Percentiles rank a stretch among this genome's conserved stretches.
These are phyloP conservation scores for Ahaetulla prasina DNA, from an alignment of 2,113 vertebrate genomes.

Conservation along the genomic window DNA sequence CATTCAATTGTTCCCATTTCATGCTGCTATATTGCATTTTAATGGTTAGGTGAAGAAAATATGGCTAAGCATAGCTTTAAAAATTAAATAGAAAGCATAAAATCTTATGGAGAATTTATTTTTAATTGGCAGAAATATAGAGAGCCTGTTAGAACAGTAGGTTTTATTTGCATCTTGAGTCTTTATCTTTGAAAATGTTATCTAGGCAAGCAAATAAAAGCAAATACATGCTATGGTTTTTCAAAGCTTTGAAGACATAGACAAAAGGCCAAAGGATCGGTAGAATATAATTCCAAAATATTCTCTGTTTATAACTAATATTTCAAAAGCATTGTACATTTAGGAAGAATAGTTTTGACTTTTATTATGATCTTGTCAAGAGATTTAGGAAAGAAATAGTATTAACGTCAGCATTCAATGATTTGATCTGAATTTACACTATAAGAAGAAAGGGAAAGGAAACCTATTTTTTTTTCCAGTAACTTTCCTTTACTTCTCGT, in stretches of 20 bases:
- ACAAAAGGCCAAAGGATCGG: background rate
- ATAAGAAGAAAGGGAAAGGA: background rate
- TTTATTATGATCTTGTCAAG: background rate
- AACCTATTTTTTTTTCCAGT: background rate
- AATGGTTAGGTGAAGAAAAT: background rate
- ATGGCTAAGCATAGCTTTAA: background rate
- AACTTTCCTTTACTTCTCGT: background rate
- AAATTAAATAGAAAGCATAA: conserved; percentile 18
- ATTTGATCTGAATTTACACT: background rate
- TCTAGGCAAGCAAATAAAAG: background rate
- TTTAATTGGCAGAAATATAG: conserved; percentile 5
- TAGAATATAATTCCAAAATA: background rate
- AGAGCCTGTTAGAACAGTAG: background rate
- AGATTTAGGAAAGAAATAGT: background rate
- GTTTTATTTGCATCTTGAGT: conserved; percentile 3
- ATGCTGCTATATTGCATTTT: conserved; percentile 5
- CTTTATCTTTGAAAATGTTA: background rate
- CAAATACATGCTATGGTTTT: conserved; percentile 2
- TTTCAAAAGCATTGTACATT: background rate
- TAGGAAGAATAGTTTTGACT: too few relatives aligned
- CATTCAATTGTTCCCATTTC: conserved; percentile 18
- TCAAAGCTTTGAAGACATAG: background rate
- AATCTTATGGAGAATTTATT: background rate
- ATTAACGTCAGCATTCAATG: background rate
- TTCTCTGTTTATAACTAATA: background rate